A percentile compares a stretch with the other conserved stretches of the same genome.
Evolutionary conservation across 2,888 invertebrate species (phyloP).

Genomic region (Loripinus fragilis): DNA sequence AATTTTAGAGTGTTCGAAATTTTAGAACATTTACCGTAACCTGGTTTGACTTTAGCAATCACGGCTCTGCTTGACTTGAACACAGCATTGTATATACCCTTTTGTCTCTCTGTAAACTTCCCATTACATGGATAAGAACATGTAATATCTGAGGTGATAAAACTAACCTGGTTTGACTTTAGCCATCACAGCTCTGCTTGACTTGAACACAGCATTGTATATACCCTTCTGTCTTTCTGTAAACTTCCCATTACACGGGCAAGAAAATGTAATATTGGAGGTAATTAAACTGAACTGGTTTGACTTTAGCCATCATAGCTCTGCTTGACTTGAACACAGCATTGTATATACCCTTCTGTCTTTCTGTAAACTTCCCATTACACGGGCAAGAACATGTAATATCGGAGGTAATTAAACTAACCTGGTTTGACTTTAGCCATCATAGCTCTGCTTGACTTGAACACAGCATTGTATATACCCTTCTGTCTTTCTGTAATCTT

Average conservation of each 20-base stretch:
- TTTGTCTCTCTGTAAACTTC: conserved; percentile 96
- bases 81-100: conserved; percentile 93
- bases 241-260: conserved; percentile 98
- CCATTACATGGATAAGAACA: no score
- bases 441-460: conserved; percentile 93
- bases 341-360: conserved; percentile 93
- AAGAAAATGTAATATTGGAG: no score
- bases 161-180: conserved; percentile 93
- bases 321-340: conserved; percentile 93
- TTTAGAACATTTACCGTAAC: no score
- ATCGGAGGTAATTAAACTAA: no score
- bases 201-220: conserved; percentile 92
- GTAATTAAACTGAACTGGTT: conserved; percentile 87
- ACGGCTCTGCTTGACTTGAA: conserved; percentile 93
- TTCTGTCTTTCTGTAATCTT: conserved; percentile 95
- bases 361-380: conserved; percentile 95
- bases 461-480: conserved; percentile 93
- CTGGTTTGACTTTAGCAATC: conserved; percentile 91
- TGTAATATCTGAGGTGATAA: no score
- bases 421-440: conserved; percentile 91
- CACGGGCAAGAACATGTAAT: no score
- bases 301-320: conserved; percentile 92
- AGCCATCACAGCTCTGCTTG: conserved; percentile 92
- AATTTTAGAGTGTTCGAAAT: no score
- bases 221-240: conserved; percentile 94